Base-by-base conservation (phyloP, 2,113 vertebrate genomes). In the Xyliphius kryptos region DNA sequence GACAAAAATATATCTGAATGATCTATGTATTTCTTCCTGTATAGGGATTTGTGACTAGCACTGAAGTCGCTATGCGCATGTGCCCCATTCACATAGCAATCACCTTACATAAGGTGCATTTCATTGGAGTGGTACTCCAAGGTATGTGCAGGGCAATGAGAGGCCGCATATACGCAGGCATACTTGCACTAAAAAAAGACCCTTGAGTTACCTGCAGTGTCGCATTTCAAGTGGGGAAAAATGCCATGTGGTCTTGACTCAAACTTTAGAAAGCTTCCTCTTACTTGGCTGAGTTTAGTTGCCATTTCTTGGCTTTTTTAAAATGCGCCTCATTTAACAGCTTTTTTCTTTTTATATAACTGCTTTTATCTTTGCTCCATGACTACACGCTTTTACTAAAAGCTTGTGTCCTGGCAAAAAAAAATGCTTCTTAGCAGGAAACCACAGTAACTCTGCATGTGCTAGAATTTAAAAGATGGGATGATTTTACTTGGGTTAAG, bases 201-300 rank as follows among this genome's bases (percentile, higher is more conserved):
- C 63, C 36, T 19, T 67, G 57, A 38, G 51, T 41, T 58, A 62
- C 15, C 46, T 10, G 16, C 20, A 3, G 75, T 72, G 69, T 83
- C 64, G 26, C 20, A 53, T 81, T 83, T 83, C 79, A 73, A 75
- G 72, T 5, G 26, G 72, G 79, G 64, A 77, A 41, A 56, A 63
- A 68, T 64, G 5, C 62, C 51, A 10, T 12, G 40, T 51, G 62
- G 57, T 66, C 41, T 50, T 36, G 19, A 68, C 51, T 2, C 36
- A 67, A 57, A 51, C 61, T 41, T 77, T 65, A 85, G 74, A 78
- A 83, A 79, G 77, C 75, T 40, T 37, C 67, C 71, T 78, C 79
- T 59, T 79, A 69, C 63, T 20, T 69, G 49, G 37, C 36, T 51
- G 38, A 55, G 49, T 46, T 72, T 56, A 63, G 32, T 67, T 68